A percentile compares a stretch with the other conserved stretches of the same genome.
Conservation (phyloP, 1,140 invertebrate genomes). For the Listronotus bonariensis region DNA sequence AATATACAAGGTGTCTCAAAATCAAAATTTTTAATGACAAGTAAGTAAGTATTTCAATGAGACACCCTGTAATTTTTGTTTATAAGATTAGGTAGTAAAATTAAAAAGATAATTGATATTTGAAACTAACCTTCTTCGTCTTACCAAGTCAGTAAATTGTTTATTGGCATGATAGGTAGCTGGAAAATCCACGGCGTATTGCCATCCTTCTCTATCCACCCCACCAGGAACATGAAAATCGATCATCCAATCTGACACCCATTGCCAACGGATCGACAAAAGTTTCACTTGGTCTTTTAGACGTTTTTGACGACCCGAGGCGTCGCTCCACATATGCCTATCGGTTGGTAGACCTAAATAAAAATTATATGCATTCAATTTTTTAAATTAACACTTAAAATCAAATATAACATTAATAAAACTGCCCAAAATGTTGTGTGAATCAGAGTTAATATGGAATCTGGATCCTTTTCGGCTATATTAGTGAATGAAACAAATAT, state of each 20-base stretch:
- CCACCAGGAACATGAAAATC: constrained; percentile 89
- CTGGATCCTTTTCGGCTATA: too few relatives aligned
- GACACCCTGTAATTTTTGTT: too few relatives aligned
- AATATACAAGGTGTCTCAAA: too few relatives aligned
- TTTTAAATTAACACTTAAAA: too few relatives aligned
- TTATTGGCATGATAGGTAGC: constrained; percentile 83
- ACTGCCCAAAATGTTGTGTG: too few relatives aligned
- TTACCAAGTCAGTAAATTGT: constrained; percentile 85
- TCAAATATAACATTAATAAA: too few relatives aligned
- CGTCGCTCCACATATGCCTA: constrained; percentile 88
- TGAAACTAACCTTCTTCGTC: constrained; percentile 62
- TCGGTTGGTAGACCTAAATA: constrained; percentile 76
- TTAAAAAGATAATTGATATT: too few relatives aligned
- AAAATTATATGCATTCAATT: constrained; percentile 3
- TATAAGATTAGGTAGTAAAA: too few relatives aligned
- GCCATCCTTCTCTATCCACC: constrained; percentile 90
- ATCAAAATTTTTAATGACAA: too few relatives aligned
- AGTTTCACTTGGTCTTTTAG: constrained; percentile 84
- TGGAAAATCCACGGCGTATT: constrained; percentile 91
- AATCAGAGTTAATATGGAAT: too few relatives aligned
- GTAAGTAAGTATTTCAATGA: too few relatives aligned
- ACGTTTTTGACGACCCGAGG: constrained; percentile 77
- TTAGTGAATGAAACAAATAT: too few relatives aligned
- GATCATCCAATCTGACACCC: constrained; percentile 89
- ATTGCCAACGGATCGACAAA: constrained; percentile 85